Conservation (phyloP, 2,888 invertebrate species). For the Leptinotarsa rubiginosa region DNA sequence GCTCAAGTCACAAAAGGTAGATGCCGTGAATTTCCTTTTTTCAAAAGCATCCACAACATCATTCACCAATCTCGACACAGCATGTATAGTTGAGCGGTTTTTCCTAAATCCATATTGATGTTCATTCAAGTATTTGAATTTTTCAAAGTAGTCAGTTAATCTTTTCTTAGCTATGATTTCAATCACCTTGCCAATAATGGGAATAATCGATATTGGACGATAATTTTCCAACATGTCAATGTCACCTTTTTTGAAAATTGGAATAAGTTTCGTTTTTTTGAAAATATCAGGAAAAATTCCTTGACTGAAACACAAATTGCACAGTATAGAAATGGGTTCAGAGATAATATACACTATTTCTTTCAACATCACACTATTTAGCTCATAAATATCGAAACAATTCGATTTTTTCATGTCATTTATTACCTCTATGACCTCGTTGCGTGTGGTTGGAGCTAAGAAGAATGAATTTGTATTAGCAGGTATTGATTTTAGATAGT, state of each 20-base stretch:
- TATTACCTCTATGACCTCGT: neutral
- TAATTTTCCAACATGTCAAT: neutral
- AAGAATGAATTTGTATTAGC: neutral
- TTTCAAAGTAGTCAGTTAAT: neutral
- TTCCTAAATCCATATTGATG: neutral
- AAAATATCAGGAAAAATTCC: slow-evolving; percentile 1
- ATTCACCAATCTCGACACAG: neutral
- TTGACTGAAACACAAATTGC: slow-evolving; percentile 8
- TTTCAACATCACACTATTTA: slow-evolving; percentile 8
- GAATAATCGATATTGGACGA: no score
- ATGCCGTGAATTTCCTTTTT: neutral
- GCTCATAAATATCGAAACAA: neutral
- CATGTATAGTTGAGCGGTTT: neutral
- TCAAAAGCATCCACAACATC: neutral
- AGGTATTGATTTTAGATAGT: slow-evolving; percentile 7
- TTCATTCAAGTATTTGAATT: neutral
- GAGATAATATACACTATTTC: neutral
- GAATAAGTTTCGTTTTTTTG: neutral
- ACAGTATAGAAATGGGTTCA: neutral
- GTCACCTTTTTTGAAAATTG: neutral
- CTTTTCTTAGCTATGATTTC: neutral
- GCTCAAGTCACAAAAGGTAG: neutral
- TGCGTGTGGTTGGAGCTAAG: neutral
- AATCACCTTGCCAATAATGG: neutral
- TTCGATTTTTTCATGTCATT: slow-evolving; percentile 1